Percentiles rank a stretch among this genome's conserved stretches.
Evolutionary conservation across 2,888 invertebrate species (phyloP).

Genomic region (Trissolcus japonicus): DNA sequence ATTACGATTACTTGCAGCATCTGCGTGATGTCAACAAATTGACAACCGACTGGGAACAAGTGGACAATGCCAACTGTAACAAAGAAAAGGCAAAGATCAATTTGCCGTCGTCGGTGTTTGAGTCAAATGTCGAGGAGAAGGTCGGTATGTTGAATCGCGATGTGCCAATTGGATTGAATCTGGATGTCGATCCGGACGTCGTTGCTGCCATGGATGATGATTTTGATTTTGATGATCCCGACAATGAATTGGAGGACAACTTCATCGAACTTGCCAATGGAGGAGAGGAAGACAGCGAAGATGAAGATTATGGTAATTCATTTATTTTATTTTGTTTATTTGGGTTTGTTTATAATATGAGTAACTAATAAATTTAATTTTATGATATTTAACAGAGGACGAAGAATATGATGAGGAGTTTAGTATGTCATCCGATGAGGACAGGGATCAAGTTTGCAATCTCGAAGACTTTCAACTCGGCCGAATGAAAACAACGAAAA

Average conservation of each 20-base stretch:
- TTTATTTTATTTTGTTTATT: not conserved
- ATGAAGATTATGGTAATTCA: slow-evolving; percentile 55
- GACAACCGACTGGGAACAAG: slow-evolving; percentile 78
- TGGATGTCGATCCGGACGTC: slow-evolving; percentile 92
- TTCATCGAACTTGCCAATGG: slow-evolving; percentile 90
- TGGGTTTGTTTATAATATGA: not conserved
- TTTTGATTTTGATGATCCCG: slow-evolving; percentile 89
- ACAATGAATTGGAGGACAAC: slow-evolving; percentile 93
- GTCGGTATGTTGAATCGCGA: slow-evolving; percentile 90
- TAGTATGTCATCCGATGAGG: slow-evolving; percentile 71
- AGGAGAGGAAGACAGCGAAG: slow-evolving; percentile 71
- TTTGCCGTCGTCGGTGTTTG: slow-evolving; percentile 92
- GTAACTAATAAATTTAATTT: too few relatives aligned
- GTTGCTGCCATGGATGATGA: slow-evolving; percentile 96
- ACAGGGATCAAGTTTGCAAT: slow-evolving; percentile 76
- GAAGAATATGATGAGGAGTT: slow-evolving; percentile 71
- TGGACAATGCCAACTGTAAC: slow-evolving; percentile 64
- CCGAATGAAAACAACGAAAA: slow-evolving; percentile 85
- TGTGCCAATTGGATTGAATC: slow-evolving; percentile 81
- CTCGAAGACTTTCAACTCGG: slow-evolving; percentile 76
- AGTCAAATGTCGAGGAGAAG: slow-evolving; percentile 89
- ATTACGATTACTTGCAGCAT: slow-evolving; percentile 96
- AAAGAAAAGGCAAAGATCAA: slow-evolving; percentile 75
- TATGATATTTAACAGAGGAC: slow-evolving; percentile 57
- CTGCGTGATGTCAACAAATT: slow-evolving; percentile 81